Evolutionary conservation across 1,140 invertebrate genomes (phyloP).

Genomic region (Lasioglossum albipes): DNA sequence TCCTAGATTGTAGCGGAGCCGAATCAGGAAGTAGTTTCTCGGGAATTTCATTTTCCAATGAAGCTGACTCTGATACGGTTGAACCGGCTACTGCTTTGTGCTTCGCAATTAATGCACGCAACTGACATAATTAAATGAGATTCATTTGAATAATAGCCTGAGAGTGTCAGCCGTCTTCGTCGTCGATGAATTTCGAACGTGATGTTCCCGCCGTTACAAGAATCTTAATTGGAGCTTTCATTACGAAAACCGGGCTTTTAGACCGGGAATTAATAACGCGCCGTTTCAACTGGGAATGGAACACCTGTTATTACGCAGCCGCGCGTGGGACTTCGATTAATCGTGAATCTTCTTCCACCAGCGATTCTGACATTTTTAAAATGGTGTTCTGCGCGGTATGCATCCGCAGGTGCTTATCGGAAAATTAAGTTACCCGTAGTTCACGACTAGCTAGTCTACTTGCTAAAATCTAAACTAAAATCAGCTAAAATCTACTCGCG

Average conservation of each 20-base stretch:
- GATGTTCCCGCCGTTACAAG: not conserved
- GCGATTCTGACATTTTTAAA: not conserved
- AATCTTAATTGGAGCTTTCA: constrained; percentile 35
- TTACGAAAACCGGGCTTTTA: not conserved
- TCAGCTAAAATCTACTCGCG: too few relatives aligned
- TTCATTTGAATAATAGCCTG: not conserved
- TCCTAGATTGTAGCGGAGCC: constrained; percentile 32
- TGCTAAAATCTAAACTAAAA: too few relatives aligned
- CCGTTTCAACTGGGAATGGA: not conserved
- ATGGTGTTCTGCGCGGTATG: too few relatives aligned
- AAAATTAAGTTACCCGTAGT: too few relatives aligned
- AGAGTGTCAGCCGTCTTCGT: too few relatives aligned
- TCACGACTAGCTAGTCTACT: too few relatives aligned
- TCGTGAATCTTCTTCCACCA: not conserved
- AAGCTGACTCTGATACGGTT: not conserved
- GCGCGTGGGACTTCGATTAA: not conserved
- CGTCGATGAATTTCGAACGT: constrained; percentile 4
- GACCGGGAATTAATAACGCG: constrained; percentile 6
- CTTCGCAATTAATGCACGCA: not conserved
- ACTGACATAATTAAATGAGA: not conserved
- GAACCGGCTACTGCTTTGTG: not conserved
- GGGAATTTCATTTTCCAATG: constrained; percentile 30
- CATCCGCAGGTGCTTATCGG: too few relatives aligned
- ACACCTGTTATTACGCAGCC: not conserved
- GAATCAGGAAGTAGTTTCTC: constrained; percentile 42